phyloP scores from a whole-genome alignment of 2,113 vertebrate genomes.

The Cebus imitator region DNA sequence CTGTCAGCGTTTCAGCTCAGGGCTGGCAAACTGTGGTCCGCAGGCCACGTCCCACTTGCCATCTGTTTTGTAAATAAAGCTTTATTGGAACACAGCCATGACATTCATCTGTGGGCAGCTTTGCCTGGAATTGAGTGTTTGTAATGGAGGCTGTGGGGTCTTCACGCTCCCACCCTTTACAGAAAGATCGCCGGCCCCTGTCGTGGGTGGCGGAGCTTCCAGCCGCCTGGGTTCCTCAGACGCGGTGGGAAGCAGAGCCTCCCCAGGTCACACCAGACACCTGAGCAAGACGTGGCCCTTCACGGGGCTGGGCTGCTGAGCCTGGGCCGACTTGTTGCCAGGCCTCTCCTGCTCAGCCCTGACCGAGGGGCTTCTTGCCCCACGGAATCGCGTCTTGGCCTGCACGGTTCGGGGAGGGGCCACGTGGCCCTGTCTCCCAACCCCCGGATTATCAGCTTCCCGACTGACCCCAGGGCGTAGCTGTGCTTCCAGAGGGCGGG shows the following conservation, averaged over 20 bases:
- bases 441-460: rapidly evolving
- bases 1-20: background rate
- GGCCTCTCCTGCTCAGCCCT: rapidly evolving
- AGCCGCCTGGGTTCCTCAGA: rapidly evolving
- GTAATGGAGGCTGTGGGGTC: background rate
- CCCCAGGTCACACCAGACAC: background rate
- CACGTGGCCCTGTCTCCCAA: rapidly evolving
- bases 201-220: rapidly evolving
- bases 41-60: rapidly evolving
- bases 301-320: rapidly evolving
- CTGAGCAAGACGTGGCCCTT: rapidly evolving
- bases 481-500: rapidly evolving
- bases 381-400: rapidly evolving
- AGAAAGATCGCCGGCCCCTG: background rate
- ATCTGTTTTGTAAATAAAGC: background rate
- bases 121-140: background rate
- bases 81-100: background rate
- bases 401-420: rapidly evolving
- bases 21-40: background rate
- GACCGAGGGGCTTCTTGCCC: rapidly evolving
- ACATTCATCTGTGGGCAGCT: background rate
- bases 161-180: background rate
- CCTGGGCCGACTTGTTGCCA: background rate
- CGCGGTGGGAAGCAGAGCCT: background rate
- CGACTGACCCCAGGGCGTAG: rapidly evolving